These are phyloP conservation scores for Heliconius cydno DNA, from an alignment of 2,888 invertebrate genomes.

Conservation along the genomic window DNA sequence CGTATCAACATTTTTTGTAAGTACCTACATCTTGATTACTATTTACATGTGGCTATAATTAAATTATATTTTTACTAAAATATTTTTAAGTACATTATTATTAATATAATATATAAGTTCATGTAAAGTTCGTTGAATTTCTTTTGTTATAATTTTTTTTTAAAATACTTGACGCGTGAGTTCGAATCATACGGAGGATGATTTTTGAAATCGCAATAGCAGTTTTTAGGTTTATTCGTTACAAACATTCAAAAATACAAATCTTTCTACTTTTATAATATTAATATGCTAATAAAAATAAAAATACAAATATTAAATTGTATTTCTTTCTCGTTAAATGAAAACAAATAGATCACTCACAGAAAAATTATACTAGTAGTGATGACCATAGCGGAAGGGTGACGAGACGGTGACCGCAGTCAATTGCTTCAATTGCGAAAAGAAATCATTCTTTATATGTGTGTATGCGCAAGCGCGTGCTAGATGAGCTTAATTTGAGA, in stretches of 20 bases:
- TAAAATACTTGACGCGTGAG: no score
- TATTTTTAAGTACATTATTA: no score
- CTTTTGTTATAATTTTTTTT: no score
- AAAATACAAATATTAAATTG: no score
- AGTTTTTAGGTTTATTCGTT: neutral
- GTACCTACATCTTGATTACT: neutral
- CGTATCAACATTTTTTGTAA: neutral
- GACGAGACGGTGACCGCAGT: slow-evolving; percentile 53
- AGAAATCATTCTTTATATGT: slow-evolving; percentile 52
- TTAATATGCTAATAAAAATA: no score
- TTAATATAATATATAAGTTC: no score
- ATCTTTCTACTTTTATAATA: no score
- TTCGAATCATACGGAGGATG: no score
- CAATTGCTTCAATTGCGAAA: slow-evolving; percentile 72
- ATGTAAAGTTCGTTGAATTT: no score
- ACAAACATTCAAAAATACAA: neutral
- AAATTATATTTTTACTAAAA: no score
- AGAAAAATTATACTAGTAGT: slow-evolving; percentile 41
- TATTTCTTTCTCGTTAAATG: neutral
- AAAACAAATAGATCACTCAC: slow-evolving; percentile 21
- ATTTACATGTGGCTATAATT: no score
- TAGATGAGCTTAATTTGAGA: slow-evolving; percentile 54
- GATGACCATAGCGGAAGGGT: slow-evolving; percentile 61
- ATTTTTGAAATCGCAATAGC: no score
- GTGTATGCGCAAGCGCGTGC: slow-evolving; percentile 46